Evolutionary conservation across 2,797 vertebrate species (phyloP).

Genomic region (Xenops minutus): DNA sequence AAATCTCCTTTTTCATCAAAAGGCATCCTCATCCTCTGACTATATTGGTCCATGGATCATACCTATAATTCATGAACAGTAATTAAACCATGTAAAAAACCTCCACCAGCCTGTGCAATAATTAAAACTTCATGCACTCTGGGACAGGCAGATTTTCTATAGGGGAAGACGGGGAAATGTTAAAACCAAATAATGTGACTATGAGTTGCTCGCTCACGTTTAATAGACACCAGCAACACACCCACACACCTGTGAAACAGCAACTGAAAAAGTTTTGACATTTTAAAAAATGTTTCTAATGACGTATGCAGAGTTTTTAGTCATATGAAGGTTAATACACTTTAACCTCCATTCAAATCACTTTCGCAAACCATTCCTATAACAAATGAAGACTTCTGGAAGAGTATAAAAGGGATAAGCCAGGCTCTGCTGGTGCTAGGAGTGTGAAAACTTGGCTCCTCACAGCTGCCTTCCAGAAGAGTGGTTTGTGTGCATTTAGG

Average conservation of each 20-base stretch:
- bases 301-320: fast-evolving
- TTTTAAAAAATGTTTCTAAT: neutral
- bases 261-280: neutral
- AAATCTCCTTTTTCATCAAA: neutral
- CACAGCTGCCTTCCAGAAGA: fast-evolving
- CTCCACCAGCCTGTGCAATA: neutral
- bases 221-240: neutral
- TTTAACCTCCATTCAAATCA: neutral
- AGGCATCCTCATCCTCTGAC: neutral
- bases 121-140: neutral
- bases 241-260: neutral
- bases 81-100: neutral
- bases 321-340: neutral
- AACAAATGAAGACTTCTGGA: neutral
- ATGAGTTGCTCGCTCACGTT: neutral
- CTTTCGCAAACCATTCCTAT: neutral
- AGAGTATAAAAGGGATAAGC: neutral
- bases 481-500: neutral
- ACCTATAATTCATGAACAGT: neutral
- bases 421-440: neutral
- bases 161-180: neutral
- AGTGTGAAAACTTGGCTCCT: neutral
- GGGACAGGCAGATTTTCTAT: neutral
- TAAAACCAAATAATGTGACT: neutral
- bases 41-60: neutral